Conservation (phyloP, 2,888 invertebrate species). For the Sinelater perroti region DNA sequence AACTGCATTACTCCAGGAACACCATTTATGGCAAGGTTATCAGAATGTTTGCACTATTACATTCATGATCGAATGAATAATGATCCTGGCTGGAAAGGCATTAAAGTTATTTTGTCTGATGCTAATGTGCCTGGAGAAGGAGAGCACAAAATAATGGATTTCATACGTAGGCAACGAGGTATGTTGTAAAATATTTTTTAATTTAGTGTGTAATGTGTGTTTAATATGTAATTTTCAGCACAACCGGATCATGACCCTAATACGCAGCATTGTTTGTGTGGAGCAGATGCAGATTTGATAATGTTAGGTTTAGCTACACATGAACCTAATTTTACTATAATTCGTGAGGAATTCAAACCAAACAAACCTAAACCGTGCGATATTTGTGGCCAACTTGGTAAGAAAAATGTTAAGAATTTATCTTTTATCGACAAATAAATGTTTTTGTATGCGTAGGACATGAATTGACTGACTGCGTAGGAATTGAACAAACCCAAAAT, state of each 20-base stretch:
- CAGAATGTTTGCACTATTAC: conserved; percentile 85
- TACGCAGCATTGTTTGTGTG: conserved; percentile 96
- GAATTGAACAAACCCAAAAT: conserved; percentile 62
- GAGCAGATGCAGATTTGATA: conserved; percentile 97
- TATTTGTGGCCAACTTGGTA: conserved; percentile 85
- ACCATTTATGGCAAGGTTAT: conserved; percentile 94
- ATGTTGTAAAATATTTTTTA: conserved; percentile 34
- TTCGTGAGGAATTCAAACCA: conserved; percentile 97
- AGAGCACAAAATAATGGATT: conserved; percentile 99
- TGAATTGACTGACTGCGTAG: conserved; percentile 93
- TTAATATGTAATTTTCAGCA: conserved; percentile 60
- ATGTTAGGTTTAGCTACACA: conserved; percentile 99
- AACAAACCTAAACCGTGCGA: conserved; percentile 96
- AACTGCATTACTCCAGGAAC: conserved; percentile 99
- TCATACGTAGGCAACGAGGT: conserved; percentile 92
- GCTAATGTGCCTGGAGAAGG: conserved; percentile 98
- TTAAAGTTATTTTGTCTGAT: conserved; percentile 97
- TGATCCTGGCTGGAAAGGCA: conserved; percentile 93
- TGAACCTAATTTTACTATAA: conserved; percentile 98
- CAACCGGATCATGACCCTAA: conserved; percentile 97
- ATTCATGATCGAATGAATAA: conserved; percentile 88
- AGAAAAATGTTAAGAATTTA: neutral
- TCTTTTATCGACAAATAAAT: neutral
- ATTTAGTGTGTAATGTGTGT: neutral
- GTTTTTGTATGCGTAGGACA: conserved; percentile 69